phyloP scores from a whole-genome alignment of 2,797 vertebrate genomes.

The Halcyon smyrnensis region DNA sequence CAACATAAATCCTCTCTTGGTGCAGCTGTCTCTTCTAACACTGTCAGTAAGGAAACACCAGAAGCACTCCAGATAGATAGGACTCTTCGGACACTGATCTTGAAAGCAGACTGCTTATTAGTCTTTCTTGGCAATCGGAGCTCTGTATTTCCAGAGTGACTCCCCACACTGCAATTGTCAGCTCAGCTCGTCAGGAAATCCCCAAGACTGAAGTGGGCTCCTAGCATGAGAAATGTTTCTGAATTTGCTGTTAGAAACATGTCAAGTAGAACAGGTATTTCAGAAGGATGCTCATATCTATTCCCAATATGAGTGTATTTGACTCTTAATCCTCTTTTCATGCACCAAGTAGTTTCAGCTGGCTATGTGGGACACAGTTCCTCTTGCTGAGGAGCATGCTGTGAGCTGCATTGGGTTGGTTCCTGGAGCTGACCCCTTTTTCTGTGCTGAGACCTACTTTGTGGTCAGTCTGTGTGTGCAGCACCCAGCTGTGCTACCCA shows the following conservation, averaged over 20 bases:
- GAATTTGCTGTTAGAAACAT: not conserved
- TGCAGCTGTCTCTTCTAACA: not conserved
- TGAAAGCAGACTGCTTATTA: not conserved
- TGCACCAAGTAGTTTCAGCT: not conserved
- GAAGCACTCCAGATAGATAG: constrained; percentile 27
- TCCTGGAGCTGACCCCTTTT: not conserved
- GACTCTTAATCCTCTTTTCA: not conserved
- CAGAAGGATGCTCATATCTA: not conserved
- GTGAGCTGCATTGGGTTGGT: not conserved
- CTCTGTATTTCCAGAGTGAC: not conserved
- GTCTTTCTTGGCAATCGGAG: not conserved
- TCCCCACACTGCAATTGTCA: not conserved
- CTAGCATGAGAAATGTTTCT: not conserved
- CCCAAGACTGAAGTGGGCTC: not conserved
- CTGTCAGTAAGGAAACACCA: not conserved
- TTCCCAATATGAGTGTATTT: not conserved
- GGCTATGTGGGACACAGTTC: not conserved
- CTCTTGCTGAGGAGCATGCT: accelerated
- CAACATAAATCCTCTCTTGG: constrained; percentile 6
- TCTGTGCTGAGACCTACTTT: not conserved
- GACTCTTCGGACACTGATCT: not conserved
- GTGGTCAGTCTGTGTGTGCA: not conserved
- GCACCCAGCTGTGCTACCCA: not conserved
- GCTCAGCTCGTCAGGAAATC: not conserved
- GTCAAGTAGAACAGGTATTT: not conserved